Evolutionary conservation across 2,888 invertebrate genomes (phyloP).

Genomic region (Mongoloraphidia duomilia): DNA sequence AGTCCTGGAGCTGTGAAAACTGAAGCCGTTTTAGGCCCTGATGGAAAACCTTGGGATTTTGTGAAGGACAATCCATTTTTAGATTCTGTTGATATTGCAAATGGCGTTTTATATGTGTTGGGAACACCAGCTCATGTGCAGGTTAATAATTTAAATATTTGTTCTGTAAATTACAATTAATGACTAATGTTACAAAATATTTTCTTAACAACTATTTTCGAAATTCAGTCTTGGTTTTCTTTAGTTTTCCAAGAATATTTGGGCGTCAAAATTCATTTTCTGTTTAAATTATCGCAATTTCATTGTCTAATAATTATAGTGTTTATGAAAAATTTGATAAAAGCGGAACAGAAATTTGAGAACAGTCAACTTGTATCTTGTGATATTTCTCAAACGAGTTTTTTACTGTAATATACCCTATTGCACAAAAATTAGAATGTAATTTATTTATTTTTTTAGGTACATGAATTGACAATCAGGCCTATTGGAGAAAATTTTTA

Average conservation of each 20-base stretch:
- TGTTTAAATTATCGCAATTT: too few relatives aligned
- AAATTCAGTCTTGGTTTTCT: too few relatives aligned
- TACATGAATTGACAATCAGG: slow-evolving; percentile 25
- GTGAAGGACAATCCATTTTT: slow-evolving; percentile 32
- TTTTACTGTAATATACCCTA: too few relatives aligned
- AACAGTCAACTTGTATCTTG: too few relatives aligned
- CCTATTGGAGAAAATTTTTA: slow-evolving; percentile 26
- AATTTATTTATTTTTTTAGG: slow-evolving; percentile 16
- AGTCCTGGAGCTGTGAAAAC: slow-evolving; percentile 42
- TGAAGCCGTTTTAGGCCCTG: background rate
- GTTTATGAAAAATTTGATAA: background rate
- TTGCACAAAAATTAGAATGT: background rate
- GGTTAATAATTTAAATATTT: slow-evolving; percentile 25
- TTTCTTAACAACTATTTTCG: too few relatives aligned
- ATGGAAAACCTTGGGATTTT: slow-evolving; percentile 30
- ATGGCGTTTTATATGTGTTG: slow-evolving; percentile 43
- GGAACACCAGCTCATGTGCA: slow-evolving; percentile 44
- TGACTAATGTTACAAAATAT: too few relatives aligned
- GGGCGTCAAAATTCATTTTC: too few relatives aligned
- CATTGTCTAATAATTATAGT: too few relatives aligned
- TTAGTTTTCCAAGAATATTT: too few relatives aligned
- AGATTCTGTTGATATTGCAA: slow-evolving; percentile 42
- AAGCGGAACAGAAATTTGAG: background rate
- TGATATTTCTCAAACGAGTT: too few relatives aligned
- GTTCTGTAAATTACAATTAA: background rate